Conservation (phyloP, 1,140 invertebrate genomes). For the Heliconius eleuchia region DNA sequence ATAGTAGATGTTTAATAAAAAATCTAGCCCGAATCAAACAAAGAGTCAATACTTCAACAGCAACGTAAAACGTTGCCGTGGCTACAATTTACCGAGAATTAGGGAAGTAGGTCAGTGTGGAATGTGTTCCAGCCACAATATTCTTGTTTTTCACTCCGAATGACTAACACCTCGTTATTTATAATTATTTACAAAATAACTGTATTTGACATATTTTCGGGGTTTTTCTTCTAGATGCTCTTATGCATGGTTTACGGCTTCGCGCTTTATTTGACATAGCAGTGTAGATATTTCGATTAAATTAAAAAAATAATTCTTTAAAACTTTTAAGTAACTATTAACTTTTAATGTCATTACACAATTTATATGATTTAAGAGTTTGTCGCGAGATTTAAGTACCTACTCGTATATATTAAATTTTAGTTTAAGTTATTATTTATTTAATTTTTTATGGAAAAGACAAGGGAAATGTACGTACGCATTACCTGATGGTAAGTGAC, state of each 20-base stretch:
- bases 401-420: background rate
- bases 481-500: too few species aligned
- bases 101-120: slow-evolving; percentile 57
- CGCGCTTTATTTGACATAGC: too few species aligned
- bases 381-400: background rate
- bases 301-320: too few species aligned
- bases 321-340: too few species aligned
- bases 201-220: background rate
- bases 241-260: too few species aligned
- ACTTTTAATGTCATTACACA: background rate
- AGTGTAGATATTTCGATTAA: too few species aligned
- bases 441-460: too few species aligned
- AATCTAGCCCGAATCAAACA: background rate
- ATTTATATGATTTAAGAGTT: background rate
- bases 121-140: slow-evolving; percentile 38
- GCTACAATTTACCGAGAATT: slow-evolving; percentile 58
- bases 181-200: slow-evolving; percentile 3
- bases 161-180: slow-evolving; percentile 26
- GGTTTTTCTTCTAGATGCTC: too few species aligned
- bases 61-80: slow-evolving; percentile 25
- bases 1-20: background rate
- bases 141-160: slow-evolving; percentile 28
- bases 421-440: background rate
- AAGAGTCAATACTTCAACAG: slow-evolving; percentile 28
- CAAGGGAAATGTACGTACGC: too few species aligned